Base-by-base conservation (phyloP, 2,888 invertebrate genomes). In the Drosophila buzzatii region DNA sequence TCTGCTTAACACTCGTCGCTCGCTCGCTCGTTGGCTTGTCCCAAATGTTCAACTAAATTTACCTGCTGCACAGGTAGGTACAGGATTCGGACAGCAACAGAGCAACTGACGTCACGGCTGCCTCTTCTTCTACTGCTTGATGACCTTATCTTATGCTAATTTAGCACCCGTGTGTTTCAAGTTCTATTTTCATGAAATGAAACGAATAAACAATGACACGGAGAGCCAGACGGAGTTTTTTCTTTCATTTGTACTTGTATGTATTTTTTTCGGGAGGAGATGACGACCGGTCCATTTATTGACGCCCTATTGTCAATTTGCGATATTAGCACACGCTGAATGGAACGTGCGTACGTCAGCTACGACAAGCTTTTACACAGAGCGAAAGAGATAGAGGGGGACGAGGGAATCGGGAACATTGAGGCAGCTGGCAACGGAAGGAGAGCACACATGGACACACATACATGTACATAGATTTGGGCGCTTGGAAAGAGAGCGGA, bases 221-320 rank as follows among this genome's bases (percentile, higher is more conserved):
- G 0, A 23, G 16, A 39, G 20, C 20, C 58, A 65, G 55, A 81
- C 33, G 41, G 14, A 55, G 41, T 55, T 42, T 10, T 37, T 10
- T n/a, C 8, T 23, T 53, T 23, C 1, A 9, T 39, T 39, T 37
- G 16, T 33, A 10, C 10, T 3, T 33, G 33, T 33, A 33, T 27
- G n/a, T n/a, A n/a, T n/a, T 39, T 9, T 27, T 55, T 39, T 41
- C n/a, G 27, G 41, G 10, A 45, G 42, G 9, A 53, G 12, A 27
- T 31, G 16, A 14, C 33, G 55, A 44, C 83, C 76, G 76, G 89
- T 88, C 67, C 67, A 82, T 79, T 79, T 76, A 61, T 77, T 89
- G 79, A 72, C 82, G 88, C 58, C 69, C 69, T 52, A 87, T 84
- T 84, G 88, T 85, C 88, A 89, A 84, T 84, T 84, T 87, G 85